Evolutionary conservation across 2,888 invertebrate genomes (phyloP).

Genomic region (Acleris laterana): DNA sequence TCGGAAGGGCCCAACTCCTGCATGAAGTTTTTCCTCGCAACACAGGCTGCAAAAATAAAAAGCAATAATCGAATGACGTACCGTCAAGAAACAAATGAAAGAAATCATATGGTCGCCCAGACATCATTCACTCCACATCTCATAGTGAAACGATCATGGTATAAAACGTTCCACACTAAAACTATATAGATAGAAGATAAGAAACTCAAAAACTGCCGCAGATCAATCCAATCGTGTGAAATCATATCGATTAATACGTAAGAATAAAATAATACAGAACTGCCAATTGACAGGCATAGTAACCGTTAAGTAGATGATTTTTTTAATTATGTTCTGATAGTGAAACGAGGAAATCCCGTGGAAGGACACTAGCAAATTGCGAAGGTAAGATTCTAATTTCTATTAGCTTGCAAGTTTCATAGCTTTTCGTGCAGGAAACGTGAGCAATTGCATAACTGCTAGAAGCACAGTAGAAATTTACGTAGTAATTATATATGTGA

Average conservation of each 20-base stretch:
- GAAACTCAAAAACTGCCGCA: conserved; percentile 55
- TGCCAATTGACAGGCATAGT: conserved; percentile 60
- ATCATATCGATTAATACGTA: conserved; percentile 64
- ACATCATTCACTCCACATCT: conserved; percentile 69
- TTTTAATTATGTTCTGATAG: conserved; percentile 66
- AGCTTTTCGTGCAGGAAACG: neutral
- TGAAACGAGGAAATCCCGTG: conserved; percentile 38
- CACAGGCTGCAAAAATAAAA: conserved; percentile 46
- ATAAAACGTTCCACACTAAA: conserved; percentile 57
- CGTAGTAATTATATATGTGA: neutral
- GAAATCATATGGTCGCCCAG: conserved; percentile 82
- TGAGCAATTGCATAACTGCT: conserved; percentile 7
- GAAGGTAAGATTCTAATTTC: conserved; percentile 45
- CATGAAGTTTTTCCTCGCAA: conserved; percentile 25
- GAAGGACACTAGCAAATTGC: conserved; percentile 29
- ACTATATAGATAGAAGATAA: conserved; percentile 66
- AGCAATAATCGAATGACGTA: conserved; percentile 65
- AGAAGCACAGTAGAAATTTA: conserved; percentile 27
- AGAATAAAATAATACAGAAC: conserved; percentile 61
- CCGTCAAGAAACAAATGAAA: conserved; percentile 77
- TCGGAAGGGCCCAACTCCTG: neutral
- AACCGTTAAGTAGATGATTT: conserved; percentile 49
- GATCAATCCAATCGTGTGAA: conserved; percentile 62
- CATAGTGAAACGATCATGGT: conserved; percentile 64
- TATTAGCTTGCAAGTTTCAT: neutral